Evolutionary conservation across 2,888 invertebrate genomes (phyloP), one percentile per base, ranked within the genome.

Genomic region (Hydrotaea cyrtoneurina): DNA sequence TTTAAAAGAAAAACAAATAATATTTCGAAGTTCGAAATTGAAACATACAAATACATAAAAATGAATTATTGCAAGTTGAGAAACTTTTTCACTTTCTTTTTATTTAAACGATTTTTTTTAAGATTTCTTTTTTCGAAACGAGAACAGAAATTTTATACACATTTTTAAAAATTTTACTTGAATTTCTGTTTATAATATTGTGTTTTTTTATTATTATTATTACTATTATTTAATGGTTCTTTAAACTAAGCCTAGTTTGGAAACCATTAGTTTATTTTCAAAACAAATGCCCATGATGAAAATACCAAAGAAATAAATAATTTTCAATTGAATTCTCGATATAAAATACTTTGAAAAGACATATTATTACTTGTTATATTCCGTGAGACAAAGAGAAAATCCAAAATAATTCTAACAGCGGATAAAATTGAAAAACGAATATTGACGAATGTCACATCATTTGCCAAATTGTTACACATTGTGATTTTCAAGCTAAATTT

Each of bases 1-100:
- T 87, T 87, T 86, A 80, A 86, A 82, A 72, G 85, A 89, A 89
- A 89, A 87, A 86, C 87, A 78, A 79, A 50, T 19, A 66, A 64
- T 66, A 55, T 46, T 78, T 78, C 15, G 55, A 57, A 74, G 46
- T 7, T 57, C 66, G 57, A 69, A 64, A 64, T 23, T 19, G n/a
- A 66, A 19, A 43, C 21, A 11, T 43, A 71, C 46, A 46, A 36
- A 55, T 19, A 26, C 11, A 21, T 17, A 19, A 62, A 50, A 46
- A 72, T 17, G 8, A 31, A 71, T 10, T 19, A 64, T 50, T n/a
- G 36, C 21, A 43, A 78, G 62, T 79, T 39, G 15, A 17, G 1
- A 19, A 39, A 43, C 10, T 2, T 57, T 46, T 3, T 36, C 36
- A 17, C 21, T 31, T 75, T 26, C 13, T 10, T 10, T 11, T 50